Base-by-base conservation (phyloP, 2,888 invertebrate species). In the Agonopterix heracliana region DNA sequence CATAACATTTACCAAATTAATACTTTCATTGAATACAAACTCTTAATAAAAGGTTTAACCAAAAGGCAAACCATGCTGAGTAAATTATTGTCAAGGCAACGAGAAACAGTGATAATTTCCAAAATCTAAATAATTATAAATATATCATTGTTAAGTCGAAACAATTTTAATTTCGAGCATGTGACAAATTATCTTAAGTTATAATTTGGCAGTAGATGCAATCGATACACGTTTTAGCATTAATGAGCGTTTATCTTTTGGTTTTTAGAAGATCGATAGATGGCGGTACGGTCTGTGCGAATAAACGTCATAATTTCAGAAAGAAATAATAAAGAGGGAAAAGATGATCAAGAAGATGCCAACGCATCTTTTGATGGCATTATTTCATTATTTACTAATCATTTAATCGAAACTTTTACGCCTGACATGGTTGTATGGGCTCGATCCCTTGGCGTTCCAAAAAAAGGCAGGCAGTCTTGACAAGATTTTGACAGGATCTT, bases 1-100 rank as follows among this genome's bases (percentile, higher is more conserved):
- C 50, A 50, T 46, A 47, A 51, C 17, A 44, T 26, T 47, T 47
- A 47, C 35, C 44, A 78, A 78, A 77, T 63, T 83, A 85, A 85
- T 84, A 85, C 85, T 85, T 81, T 75, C 61, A 71, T 75, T 75
- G 71, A 82, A 83, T 82, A 84, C 81, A 67, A 68, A 66, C 63
- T 65, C 63, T 54, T 48, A 56, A 50, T 50, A 36, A 51, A 41
- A 40, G 42, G 46, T 52, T 54, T 48, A 59, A 55, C 51, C 52
- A 55, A 54, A 53, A 46, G 52, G 57, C 56, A 63, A 62, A 62
- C 52, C 54, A 52, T 57, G 51, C 47, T 55, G 56, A 59, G 55
- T 60, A 64, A 64, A 59, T 73, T 74, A 76, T 76, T 76, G 72
- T 71, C 71, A 56, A 64, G 63, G 63, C 64, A 64, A 69, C 56